Evolutionary conservation across 37 sponge, comb jelly and placozoan genomes (phyloP).

Genomic region (Agelas oroides): DNA sequence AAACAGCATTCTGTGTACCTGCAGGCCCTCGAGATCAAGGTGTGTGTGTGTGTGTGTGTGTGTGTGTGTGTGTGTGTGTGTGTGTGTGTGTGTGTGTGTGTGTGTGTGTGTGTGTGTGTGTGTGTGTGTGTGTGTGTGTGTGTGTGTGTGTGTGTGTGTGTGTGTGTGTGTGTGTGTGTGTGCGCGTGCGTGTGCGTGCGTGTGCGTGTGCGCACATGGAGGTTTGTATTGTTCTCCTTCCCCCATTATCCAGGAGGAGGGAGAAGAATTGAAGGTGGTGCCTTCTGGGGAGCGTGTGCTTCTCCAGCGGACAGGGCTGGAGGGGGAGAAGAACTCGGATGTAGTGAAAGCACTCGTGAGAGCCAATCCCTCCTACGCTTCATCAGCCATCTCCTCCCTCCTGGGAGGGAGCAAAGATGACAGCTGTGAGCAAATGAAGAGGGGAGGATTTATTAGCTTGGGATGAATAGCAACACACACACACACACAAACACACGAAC

Average conservation of each 20-base stretch:
- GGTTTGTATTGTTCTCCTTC: too few relatives aligned
- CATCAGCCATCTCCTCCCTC: slow-evolving; percentile 30
- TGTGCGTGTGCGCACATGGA: too few relatives aligned
- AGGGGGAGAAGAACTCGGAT: slow-evolving; percentile 60
- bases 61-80: neutral
- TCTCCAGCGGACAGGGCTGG: slow-evolving; percentile 30
- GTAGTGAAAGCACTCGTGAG: slow-evolving; percentile 58
- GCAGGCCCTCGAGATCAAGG: slow-evolving; percentile 56
- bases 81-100: neutral
- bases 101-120: neutral
- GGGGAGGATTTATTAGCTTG: neutral
- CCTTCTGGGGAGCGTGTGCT: slow-evolving; percentile 16
- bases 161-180: too few relatives aligned
- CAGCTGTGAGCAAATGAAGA: slow-evolving; percentile 37
- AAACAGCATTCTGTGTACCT: slow-evolving; percentile 59
- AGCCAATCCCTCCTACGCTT: slow-evolving; percentile 44
- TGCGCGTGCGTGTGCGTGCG: too few relatives aligned
- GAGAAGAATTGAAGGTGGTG: neutral
- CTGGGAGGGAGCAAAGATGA: slow-evolving; percentile 56
- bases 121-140: too few relatives aligned
- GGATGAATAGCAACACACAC: neutral
- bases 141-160: too few relatives aligned
- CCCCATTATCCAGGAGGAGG: too few relatives aligned
- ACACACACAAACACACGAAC: neutral
- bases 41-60: neutral